phyloP scores from a whole-genome alignment of 2,888 invertebrate species.

The Eristalis tenax region DNA sequence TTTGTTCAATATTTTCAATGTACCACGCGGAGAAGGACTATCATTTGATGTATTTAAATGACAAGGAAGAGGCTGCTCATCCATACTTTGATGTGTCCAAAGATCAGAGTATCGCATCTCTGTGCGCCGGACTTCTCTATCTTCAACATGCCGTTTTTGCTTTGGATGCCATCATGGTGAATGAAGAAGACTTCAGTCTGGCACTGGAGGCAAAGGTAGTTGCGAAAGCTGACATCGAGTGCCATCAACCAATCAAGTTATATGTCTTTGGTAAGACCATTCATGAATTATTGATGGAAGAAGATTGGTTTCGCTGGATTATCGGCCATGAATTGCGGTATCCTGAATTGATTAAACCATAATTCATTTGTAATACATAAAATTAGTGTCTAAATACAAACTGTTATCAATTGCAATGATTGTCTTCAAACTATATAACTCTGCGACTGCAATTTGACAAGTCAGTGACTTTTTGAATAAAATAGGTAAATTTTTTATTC shows the following conservation, averaged over 20 bases:
- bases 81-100: constrained; percentile 75
- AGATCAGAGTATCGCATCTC: constrained; percentile 75
- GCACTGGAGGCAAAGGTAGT: constrained; percentile 14
- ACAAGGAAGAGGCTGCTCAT: constrained; percentile 73
- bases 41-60: constrained; percentile 74
- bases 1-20: constrained; percentile 74
- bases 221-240: constrained; percentile 18
- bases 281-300: constrained; percentile 63
- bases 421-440: too few relatives aligned
- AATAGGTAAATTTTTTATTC: too few relatives aligned
- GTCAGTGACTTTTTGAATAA: too few relatives aligned
- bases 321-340: constrained; percentile 23
- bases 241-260: constrained; percentile 59
- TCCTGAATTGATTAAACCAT: background rate
- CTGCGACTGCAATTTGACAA: too few relatives aligned
- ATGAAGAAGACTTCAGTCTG: constrained; percentile 15
- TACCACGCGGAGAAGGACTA: constrained; percentile 75
- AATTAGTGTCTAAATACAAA: too few relatives aligned
- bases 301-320: constrained; percentile 70
- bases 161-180: constrained; percentile 73
- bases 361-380: background rate
- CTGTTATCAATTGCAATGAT: too few relatives aligned
- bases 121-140: constrained; percentile 74
- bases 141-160: constrained; percentile 75
- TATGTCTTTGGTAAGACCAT: constrained; percentile 72